A percentile compares a stretch with the other conserved stretches of the same genome.
Conservation (phyloP, 2,888 invertebrate species). For the Abscondita cerata region DNA sequence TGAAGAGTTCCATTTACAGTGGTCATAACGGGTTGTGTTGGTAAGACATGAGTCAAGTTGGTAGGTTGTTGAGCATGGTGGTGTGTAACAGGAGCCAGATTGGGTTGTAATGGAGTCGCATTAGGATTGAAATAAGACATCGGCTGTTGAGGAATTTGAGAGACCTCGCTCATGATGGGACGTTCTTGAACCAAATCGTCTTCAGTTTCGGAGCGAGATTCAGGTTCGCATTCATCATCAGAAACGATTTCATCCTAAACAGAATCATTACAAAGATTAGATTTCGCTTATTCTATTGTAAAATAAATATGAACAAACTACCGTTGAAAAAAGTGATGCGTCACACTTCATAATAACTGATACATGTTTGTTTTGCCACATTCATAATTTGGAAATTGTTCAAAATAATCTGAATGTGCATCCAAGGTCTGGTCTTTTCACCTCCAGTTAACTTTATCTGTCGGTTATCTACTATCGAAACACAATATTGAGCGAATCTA, state of each 20-base stretch:
- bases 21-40: constrained; percentile 50
- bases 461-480: too few species aligned
- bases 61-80: constrained; percentile 47
- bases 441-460: too few species aligned
- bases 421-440: too few species aligned
- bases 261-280: too few species aligned
- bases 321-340: too few species aligned
- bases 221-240: constrained; percentile 68
- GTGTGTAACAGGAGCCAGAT: constrained; percentile 52
- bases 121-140: constrained; percentile 49
- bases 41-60: constrained; percentile 48
- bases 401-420: too few species aligned
- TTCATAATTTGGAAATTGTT: too few species aligned
- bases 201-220: constrained; percentile 70
- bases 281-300: too few species aligned
- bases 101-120: constrained; percentile 47
- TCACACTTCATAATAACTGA: too few species aligned
- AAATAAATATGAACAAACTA: too few species aligned
- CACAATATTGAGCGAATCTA: too few species aligned
- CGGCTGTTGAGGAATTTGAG: constrained; percentile 43
- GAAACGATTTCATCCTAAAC: constrained; percentile 65
- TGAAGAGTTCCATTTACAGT: constrained; percentile 58
- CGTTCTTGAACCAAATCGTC: constrained; percentile 62
- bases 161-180: constrained; percentile 39
- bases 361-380: too few species aligned